Base-by-base conservation (phyloP, 2,888 invertebrate species). In the Hypolimnas misippus region DNA sequence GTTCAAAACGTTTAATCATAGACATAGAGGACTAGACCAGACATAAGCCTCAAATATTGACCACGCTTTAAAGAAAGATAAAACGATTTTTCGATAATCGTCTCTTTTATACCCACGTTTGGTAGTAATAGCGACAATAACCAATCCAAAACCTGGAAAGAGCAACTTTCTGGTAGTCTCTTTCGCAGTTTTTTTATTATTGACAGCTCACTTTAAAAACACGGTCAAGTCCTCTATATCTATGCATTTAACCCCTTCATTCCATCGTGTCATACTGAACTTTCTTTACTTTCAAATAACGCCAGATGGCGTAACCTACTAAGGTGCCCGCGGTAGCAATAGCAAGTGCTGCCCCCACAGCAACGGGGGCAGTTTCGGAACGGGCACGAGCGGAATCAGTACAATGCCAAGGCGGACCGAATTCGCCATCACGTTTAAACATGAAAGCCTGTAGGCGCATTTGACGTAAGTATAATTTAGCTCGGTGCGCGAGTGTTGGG, bases 211-310 rank as follows among this genome's bases (percentile, higher is more conserved):
- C n/a, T n/a, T n/a, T n/a, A n/a, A n/a, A n/a, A n/a, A n/a, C n/a
- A n/a, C n/a, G n/a, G n/a, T n/a, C n/a, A n/a, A n/a, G n/a, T n/a
- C n/a, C n/a, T n/a, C n/a, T n/a, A n/a, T n/a, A n/a, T n/a, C n/a
- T n/a, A n/a, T n/a, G n/a, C n/a, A 73, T 62, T 63, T 69, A 72
- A 58, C 71, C 72, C 63, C 65, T 71, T 83, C 79, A 97, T 87
- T 97, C 96, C 97, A 98, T 97, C 10, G 96, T 97, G 79, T 97
- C 97, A 79, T 98, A 98, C 78, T 97, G 97, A 1, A 97, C 96
- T 84, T 97, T 97, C 90, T 97, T 97, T 52, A 97, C 94, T 84
- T 97, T 97, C 81, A 97, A 94, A 79, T 97, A 97, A 74, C 97
- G 95, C 92, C 94, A 97, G 65, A 96, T 94, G 0, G 97, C 97